Conservation (phyloP, 2,113 vertebrate species). For the Poecilia latipinna region DNA sequence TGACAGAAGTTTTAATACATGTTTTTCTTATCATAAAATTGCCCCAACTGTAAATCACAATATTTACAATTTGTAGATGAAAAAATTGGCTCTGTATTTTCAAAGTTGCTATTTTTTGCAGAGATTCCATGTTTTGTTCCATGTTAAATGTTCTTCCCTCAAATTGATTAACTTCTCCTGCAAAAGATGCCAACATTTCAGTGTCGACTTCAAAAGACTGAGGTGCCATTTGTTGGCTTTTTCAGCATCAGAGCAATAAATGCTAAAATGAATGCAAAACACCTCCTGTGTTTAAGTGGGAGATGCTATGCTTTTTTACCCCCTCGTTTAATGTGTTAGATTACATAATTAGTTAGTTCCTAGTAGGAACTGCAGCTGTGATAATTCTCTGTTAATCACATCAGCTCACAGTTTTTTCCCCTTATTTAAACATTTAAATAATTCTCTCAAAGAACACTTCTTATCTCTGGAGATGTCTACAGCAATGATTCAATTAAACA, state of each 20-base stretch:
- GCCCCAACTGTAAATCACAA: no score
- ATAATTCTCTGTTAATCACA: conserved; percentile 82
- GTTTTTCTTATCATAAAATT: no score
- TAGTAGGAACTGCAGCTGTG: conserved; percentile 80
- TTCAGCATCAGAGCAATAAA: conserved; percentile 23
- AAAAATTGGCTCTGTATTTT: neutral
- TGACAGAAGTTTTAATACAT: no score
- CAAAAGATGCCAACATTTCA: conserved; percentile 6
- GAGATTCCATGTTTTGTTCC: neutral
- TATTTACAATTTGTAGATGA: no score
- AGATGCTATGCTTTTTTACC: conserved; percentile 72
- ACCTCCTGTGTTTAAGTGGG: conserved; percentile 62
- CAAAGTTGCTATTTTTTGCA: neutral
- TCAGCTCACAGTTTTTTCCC: conserved; percentile 71
- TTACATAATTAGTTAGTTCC: conserved; percentile 80
- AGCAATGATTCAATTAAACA: conserved; percentile 77
- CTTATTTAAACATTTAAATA: conserved; percentile 74
- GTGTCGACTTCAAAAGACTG: neutral
- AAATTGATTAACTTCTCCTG: neutral
- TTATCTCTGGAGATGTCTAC: conserved; percentile 78
- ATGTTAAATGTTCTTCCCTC: conserved; percentile 8
- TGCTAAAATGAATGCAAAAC: conserved; percentile 46
- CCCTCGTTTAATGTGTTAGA: conserved; percentile 79
- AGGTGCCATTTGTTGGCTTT: conserved; percentile 21
- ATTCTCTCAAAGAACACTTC: conserved; percentile 77